These are phyloP conservation scores for Rhamphomyia laevipes DNA, from an alignment of 2,888 invertebrate genomes.

Conservation along the genomic window DNA sequence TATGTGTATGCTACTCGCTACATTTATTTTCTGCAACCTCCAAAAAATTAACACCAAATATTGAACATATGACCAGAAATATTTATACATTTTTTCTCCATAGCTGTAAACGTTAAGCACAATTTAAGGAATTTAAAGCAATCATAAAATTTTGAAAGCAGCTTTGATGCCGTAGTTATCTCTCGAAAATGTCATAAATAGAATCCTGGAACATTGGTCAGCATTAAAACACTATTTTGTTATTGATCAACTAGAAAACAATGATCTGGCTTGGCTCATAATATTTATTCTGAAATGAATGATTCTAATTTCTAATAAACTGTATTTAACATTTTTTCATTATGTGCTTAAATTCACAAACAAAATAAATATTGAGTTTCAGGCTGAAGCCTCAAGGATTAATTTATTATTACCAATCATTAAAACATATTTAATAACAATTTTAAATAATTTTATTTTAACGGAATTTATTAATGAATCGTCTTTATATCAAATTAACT, in stretches of 20 bases:
- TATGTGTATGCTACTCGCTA: conserved; percentile 19
- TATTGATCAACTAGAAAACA: not conserved
- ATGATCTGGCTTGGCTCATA: conserved; percentile 1
- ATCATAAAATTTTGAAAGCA: conserved; percentile 9
- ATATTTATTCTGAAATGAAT: not conserved
- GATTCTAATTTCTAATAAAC: not conserved
- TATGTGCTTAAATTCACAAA: not conserved
- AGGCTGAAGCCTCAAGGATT: not conserved
- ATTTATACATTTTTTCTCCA: conserved; percentile 20
- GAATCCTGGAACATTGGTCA: not conserved
- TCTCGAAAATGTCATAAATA: not conserved
- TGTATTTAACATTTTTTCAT: not conserved
- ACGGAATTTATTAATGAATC: not conserved
- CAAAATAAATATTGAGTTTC: not conserved
- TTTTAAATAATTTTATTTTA: not conserved
- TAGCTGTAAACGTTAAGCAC: conserved; percentile 20
- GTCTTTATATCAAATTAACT: not conserved
- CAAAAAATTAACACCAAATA: conserved; percentile 16
- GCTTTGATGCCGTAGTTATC: not conserved
- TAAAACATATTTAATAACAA: not conserved
- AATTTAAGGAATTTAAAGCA: conserved; percentile 20
- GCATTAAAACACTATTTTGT: not conserved
- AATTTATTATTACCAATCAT: conserved; percentile 1
- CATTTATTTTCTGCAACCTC: conserved; percentile 20
- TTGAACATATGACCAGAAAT: conserved; percentile 19